Evolutionary conservation across 2,888 invertebrate species (phyloP).

Genomic region (Rhodophaea formosa): DNA sequence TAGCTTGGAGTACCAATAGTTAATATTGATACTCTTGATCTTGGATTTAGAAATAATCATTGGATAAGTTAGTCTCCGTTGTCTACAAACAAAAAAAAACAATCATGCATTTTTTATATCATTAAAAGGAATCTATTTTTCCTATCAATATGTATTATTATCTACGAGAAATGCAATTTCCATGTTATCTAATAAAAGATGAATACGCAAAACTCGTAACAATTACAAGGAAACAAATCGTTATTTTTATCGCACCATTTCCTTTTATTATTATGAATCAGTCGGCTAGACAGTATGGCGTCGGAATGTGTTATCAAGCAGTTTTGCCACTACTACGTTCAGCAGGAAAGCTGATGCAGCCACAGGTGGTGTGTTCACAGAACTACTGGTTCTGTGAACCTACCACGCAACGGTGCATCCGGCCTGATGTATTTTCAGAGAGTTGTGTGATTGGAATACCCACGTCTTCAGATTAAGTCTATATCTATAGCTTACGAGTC

Average conservation of each 20-base stretch:
- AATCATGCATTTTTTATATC: no score
- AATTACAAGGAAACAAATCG: background rate
- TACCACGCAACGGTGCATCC: constrained; percentile 24
- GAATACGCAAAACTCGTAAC: background rate
- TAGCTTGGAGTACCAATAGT: no score
- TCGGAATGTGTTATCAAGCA: constrained; percentile 12
- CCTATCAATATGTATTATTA: background rate
- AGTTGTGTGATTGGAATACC: background rate
- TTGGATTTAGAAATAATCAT: no score
- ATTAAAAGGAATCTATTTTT: background rate
- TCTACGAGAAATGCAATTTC: background rate
- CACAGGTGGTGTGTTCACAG: constrained; percentile 24
- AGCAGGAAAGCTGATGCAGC: constrained; percentile 28
- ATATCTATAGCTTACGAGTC: background rate
- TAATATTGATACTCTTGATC: no score
- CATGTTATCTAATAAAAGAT: background rate
- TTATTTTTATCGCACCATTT: constrained; percentile 11
- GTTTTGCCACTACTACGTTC: constrained; percentile 13
- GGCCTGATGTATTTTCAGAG: constrained; percentile 13
- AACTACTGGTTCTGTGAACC: constrained; percentile 17
- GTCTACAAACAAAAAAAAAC: no score
- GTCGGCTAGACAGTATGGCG: constrained; percentile 18
- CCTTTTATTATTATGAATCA: constrained; percentile 13
- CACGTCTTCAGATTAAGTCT: background rate
- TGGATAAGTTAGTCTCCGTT: no score